A percentile compares a stretch with the other conserved stretches of the same genome.
These are phyloP conservation scores for Anthoptus insignis DNA, from an alignment of 2,888 invertebrate species.

Conservation along the genomic window DNA sequence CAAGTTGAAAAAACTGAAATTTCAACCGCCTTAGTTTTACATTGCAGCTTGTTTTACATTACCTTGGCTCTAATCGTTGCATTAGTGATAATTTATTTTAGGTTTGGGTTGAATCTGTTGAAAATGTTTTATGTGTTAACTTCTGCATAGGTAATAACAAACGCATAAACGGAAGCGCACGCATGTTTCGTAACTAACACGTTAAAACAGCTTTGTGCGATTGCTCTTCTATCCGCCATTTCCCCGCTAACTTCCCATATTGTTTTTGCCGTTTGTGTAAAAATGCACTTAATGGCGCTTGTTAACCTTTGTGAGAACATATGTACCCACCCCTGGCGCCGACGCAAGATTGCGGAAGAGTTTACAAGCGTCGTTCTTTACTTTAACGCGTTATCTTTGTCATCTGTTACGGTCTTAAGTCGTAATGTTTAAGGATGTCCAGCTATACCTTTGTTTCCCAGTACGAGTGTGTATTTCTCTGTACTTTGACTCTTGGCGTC, in stretches of 20 bases:
- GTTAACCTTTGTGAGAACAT: constrained; percentile 76
- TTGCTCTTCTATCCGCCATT: constrained; percentile 54
- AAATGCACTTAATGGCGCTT: constrained; percentile 70
- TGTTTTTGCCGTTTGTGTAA: constrained; percentile 66
- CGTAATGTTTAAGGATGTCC: constrained; percentile 37
- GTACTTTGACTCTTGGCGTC: constrained; percentile 23
- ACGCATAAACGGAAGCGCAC: constrained; percentile 49
- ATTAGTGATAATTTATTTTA: too few species aligned
- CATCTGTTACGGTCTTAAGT: constrained; percentile 42
- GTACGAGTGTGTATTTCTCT: constrained; percentile 9
- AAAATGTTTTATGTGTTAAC: too few species aligned
- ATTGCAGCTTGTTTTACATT: too few species aligned
- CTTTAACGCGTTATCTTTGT: constrained; percentile 50
- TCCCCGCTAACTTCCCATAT: constrained; percentile 59
- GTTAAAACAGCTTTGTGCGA: constrained; percentile 36
- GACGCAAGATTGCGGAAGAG: constrained; percentile 76
- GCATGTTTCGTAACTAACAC: constrained; percentile 37
- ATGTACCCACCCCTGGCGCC: constrained; percentile 64
- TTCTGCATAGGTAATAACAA: constrained; percentile 4
- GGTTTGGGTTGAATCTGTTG: too few species aligned
- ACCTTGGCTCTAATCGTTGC: too few species aligned
- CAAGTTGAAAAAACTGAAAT: too few species aligned
- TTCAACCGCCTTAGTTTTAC: too few species aligned
- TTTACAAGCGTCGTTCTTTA: constrained; percentile 43
- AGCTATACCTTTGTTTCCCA: constrained; percentile 32